Base-by-base conservation (phyloP, 1,140 invertebrate genomes). In the Drosophila chauvacae region DNA sequence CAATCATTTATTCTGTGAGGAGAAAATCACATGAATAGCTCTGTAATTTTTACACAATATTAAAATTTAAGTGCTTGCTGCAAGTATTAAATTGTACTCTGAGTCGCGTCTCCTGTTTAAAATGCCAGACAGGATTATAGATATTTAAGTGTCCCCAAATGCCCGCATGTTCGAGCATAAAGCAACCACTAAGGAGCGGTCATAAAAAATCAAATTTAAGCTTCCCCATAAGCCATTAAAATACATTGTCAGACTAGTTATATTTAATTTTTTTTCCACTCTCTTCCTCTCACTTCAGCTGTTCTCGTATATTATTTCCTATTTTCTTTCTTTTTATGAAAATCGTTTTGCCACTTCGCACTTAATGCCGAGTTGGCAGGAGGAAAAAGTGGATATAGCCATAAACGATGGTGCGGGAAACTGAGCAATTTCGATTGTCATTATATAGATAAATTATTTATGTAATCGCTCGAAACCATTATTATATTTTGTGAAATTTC, bases 381-480 rank as follows among this genome's bases (percentile, higher is more conserved):
- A 5, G 33, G 33, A 2, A 14, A 20, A 18, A 42, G 50, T n/a
- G 28, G 57, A 77, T 73, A 64, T 77, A 56, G 26, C 23, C 42
- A 60, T 71, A 47, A 61, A 75, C 39, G 62, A n/a, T 41, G 39
- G 28, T 30, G 57, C 26, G 18, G 50, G 35, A 41, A 26, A 35
- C 18, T 28, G 47, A 72, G 56, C 60, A 65, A 77, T 80, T 80
- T 73, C 56, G 37, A 53, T 61, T 70, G 65, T 51, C 59, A 65
- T 82, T 79, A 75, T 86, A 64, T 71, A 42, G 51, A 77, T 85
- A 77, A 85, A 75, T 76, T 75, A 75, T 83, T 80, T 83, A 76
- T 71, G 58, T 83, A 76, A 83, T 70, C 64, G 80, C 75, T 18
- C 30, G 20, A 7, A 47, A 16, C 26, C 69, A 75, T 61, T 82